Evolutionary conservation across 2,888 invertebrate genomes (phyloP), one percentile per base, ranked within the genome.

Genomic region (Cybosia mesomella): DNA sequence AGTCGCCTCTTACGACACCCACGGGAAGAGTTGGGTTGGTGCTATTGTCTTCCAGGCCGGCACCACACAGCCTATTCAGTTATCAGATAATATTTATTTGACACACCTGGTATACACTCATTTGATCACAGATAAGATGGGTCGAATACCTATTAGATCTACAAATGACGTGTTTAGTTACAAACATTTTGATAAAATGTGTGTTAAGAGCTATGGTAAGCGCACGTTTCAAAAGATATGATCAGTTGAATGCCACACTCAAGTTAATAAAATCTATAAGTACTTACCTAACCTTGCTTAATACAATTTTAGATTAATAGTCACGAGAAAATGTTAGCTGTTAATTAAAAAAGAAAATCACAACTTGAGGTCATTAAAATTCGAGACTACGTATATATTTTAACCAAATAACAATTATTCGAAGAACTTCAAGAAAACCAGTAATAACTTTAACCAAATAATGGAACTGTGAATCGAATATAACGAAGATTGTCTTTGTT

Each of bases 221-320:
- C 36, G 34, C 21, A 36, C 21, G 21, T 54, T 59, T 59, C 34
- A 59, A 36, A 36, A 58, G 13, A 22, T 59, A 59, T 9, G 15
- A 36, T 36, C 21, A 36, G 21, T 22, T 59, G 15, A 36, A 13
- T 59, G 22, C 36, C 2, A 59, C 36, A 34, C 36, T 21, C 13
- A 2, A 22, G 36, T 59, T 59, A 59, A 36, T 59, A 59, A 22
- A 59, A 36, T 59, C 21, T 36, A 8, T 36, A 59, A 59, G 36
- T 36, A 15, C 21, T n/a, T n/a, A n/a, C n/a, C 11, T 21, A 28
- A 28, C 28, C 28, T 28, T 4, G 28, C 28, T 28, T 28, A 28
- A 28, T 28, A 28, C 2, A 28, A 28, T 28, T 28, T 28, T 28
- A 28, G 28, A 28, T 28, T 28, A 28, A 28, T 28, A 5, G 28